A percentile compares a stretch with the other conserved stretches of the same genome.
phyloP scores from a whole-genome alignment of 2,888 invertebrate species.

The Synanthedon formicaeformis region DNA sequence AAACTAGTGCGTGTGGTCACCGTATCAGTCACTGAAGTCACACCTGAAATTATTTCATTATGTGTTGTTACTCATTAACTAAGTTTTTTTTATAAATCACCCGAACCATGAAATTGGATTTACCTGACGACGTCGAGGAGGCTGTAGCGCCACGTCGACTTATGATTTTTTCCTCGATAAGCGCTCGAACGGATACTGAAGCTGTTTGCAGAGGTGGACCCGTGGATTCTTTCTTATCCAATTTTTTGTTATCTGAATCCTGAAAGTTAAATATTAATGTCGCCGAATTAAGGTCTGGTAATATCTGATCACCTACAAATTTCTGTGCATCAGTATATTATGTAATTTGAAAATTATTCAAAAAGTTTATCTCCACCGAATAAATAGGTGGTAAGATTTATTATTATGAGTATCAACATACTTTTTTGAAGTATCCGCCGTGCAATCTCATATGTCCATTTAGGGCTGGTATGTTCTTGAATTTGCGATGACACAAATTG shows the following conservation, averaged over 20 bases:
- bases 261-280: constrained; percentile 24
- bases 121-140: constrained; percentile 36
- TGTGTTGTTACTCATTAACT: neutral
- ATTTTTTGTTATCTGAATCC: constrained; percentile 88
- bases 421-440: constrained; percentile 97
- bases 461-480: constrained; percentile 97
- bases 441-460: constrained; percentile 99
- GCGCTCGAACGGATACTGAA: constrained; percentile 88
- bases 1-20: constrained; percentile 43
- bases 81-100: too few relatives aligned
- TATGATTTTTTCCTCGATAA: constrained; percentile 94
- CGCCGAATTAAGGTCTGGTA: too few relatives aligned
- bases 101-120: neutral
- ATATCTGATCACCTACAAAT: too few relatives aligned
- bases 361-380: too few relatives aligned
- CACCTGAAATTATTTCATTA: constrained; percentile 1
- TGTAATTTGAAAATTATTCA: too few relatives aligned
- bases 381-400: too few relatives aligned
- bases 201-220: constrained; percentile 93
- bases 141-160: constrained; percentile 78
- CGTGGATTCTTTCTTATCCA: constrained; percentile 84
- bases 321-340: too few relatives aligned
- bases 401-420: constrained; percentile 32
- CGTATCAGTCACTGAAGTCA: constrained; percentile 37
- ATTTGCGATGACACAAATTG: constrained; percentile 93